Evolutionary conservation across 2,113 vertebrate species (phyloP), one percentile per base, ranked within the genome.

Genomic region (Amphilophus citrinellus): DNA sequence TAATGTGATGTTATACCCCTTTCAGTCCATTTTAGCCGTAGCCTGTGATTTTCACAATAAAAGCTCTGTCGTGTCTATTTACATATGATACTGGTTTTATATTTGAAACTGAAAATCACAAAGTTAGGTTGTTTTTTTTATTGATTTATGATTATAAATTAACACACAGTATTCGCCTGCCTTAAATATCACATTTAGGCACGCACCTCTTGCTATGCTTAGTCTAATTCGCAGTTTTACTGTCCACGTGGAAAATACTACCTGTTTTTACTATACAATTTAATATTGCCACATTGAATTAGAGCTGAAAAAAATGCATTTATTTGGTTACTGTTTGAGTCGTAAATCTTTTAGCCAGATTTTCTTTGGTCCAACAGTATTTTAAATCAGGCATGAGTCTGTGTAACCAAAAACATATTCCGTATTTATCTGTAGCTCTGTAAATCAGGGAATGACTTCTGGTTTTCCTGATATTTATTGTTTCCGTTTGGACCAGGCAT

Each of bases 401-500:
- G 30, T 53, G 5, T 57, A 61, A 24, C 1, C 57, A 61, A 63
- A 76, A 37, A 57, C 32, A 22, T 20, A 62, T 18, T 9, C 37
- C 32, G 24, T 73, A 11, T 53, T 30, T 27, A 24, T 86, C 56
- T 24, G 24, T 20, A 50, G 42, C 27, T 73, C 53, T 17, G 5
- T 73, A 32, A 30, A 73, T 10, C 24, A 73, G 24, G 42, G 27
- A 53, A 32, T 53, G 6, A 32, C 66, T 50, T 71, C 44, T 61
- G 11, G 37, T 77, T 85, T 10, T 68, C 18, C 47, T 7, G 44
- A 35, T 84, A 35, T 81, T 63, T 78, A 50, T 80, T 66, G 18
- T 59, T 63, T 77, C 24, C 20, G 9, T 65, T 84, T 42, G 3
- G 53, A 18, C 6, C 0, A 2, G 15, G 35, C 15, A 14, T 78